Base-by-base conservation (phyloP, 1,140 invertebrate genomes). In the Drosophila santomea region DNA sequence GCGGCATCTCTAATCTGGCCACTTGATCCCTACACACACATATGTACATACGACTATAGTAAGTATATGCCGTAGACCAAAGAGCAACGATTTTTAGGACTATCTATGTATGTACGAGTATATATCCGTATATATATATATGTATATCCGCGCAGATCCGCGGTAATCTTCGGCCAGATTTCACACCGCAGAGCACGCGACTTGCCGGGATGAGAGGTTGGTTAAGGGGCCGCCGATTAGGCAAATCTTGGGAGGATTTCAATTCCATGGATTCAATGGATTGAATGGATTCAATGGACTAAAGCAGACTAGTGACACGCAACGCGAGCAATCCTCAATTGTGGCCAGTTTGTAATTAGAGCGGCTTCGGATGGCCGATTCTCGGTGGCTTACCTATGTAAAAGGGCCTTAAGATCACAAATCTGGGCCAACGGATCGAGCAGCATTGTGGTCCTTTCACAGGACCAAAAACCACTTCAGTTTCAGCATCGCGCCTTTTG, bases 331-430 rank as follows among this genome's bases (percentile, higher is more conserved):
- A 78, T 51, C 25, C 76, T 75, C 72, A 67, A 85, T 84, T 85
- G 81, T 85, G 79, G 71, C 81, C 81, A 69, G 64, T 80, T 88
- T 67, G 84, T 88, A 88, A 88, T 88, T 88, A 88, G 84, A 89
- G 83, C 83, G 77, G 20, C 20, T 20, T 20, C 20, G 20, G 84
- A 60, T 78, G 76, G 62, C 32, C 39, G 15, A 17, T 58, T 52
- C 25, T 43, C 36, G 20, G 1, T 36, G 47, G 36, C 44, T 60
- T 59, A 62, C 10, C 12, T 59, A 62, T 6, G 10, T 28, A 41
- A 43, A 2, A 10, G 57, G 41, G 41, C 15, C 20, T 45, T 39
- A 64, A 4, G 25, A 52, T 23, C 15, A 6, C 11, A 50, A 68
- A 77, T 77, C 63, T 77, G 43, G 55, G 51, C 59, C 39, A 56